Conservation (phyloP, 1,140 invertebrate genomes). For the Lordiphosa collinella region DNA sequence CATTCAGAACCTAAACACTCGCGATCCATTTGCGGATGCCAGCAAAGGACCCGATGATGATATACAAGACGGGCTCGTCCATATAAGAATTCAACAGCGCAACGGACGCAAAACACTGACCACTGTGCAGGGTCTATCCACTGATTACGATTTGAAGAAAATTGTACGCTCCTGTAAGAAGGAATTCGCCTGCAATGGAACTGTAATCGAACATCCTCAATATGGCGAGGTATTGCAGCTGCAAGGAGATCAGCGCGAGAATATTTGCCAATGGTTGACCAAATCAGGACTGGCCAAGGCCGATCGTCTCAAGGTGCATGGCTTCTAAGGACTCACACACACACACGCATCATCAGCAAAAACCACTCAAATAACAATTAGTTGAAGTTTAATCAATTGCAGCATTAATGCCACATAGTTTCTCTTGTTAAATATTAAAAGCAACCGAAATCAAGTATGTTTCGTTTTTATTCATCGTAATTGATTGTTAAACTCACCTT, state of each 20-base stretch:
- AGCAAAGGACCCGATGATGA: constrained; percentile 97
- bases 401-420: neutral
- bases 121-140: constrained; percentile 92
- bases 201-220: constrained; percentile 97
- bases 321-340: constrained; percentile 85
- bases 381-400: neutral
- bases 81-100: constrained; percentile 99
- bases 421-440: neutral
- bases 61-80: constrained; percentile 97
- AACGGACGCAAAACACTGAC: constrained; percentile 99
- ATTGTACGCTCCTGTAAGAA: constrained; percentile 99
- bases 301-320: constrained; percentile 96
- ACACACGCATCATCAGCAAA: neutral
- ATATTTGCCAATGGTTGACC: constrained; percentile 93
- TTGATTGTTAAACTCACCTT: constrained; percentile 42
- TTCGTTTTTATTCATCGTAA: neutral
- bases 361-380: neutral
- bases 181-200: constrained; percentile 98
- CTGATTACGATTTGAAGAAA: constrained; percentile 99
- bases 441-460: neutral
- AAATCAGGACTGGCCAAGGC: constrained; percentile 88
- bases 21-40: constrained; percentile 93
- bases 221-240: constrained; percentile 99
- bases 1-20: constrained; percentile 95
- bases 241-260: constrained; percentile 85